Conservation (phyloP, 2,113 vertebrate species). For the Dipodomys spectabilis region DNA sequence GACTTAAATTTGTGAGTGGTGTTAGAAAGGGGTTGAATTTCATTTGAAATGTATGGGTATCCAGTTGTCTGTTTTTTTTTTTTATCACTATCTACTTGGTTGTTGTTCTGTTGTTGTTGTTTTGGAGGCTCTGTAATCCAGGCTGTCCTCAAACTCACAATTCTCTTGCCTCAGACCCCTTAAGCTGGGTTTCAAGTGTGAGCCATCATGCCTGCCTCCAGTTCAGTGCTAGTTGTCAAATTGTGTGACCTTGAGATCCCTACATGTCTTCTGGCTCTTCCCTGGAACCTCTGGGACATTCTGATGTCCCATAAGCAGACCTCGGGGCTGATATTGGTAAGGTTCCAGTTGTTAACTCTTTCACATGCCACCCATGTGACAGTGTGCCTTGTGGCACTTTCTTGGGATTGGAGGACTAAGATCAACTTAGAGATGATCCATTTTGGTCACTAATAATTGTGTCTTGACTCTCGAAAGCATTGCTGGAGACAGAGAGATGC, state of each 20-base stretch:
- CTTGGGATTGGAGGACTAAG: not conserved
- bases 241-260: not conserved
- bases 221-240: not conserved
- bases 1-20: not conserved
- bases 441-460: not conserved
- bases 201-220: no score
- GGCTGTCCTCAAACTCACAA: no score
- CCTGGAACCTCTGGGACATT: not conserved
- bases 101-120: no score
- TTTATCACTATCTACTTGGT: no score
- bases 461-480: not conserved
- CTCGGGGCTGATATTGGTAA: not conserved
- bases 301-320: not conserved
- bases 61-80: not conserved
- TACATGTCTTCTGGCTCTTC: not conserved
- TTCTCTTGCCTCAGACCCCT: no score
- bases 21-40: not conserved
- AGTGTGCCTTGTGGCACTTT: not conserved
- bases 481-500: not conserved
- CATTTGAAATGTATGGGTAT: not conserved
- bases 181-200: no score
- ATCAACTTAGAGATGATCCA: not conserved
- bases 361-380: not conserved
- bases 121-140: no score
- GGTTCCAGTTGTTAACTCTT: not conserved